These are phyloP conservation scores for Muscina levida DNA, from an alignment of 2,888 invertebrate species.

Conservation along the genomic window DNA sequence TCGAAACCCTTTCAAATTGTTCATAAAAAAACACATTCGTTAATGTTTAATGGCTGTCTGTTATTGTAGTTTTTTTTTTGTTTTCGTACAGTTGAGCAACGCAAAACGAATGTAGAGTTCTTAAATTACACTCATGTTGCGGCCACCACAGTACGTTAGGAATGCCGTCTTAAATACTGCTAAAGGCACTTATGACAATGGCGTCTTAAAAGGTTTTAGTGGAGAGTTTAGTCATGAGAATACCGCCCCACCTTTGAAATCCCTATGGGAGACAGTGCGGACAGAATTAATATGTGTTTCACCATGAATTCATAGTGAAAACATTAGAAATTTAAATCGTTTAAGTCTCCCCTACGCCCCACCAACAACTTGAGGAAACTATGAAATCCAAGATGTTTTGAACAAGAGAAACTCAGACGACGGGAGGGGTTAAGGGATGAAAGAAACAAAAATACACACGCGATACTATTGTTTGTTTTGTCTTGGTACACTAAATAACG, in stretches of 20 bases:
- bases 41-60: slow-evolving; percentile 12
- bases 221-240: slow-evolving; percentile 7
- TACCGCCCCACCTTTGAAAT: not conserved
- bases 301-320: slow-evolving; percentile 26
- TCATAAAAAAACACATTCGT: slow-evolving; percentile 9
- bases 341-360: not conserved
- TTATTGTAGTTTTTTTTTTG: not conserved
- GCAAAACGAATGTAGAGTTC: slow-evolving; percentile 22
- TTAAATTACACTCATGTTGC: slow-evolving; percentile 36
- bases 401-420: too few relatives aligned
- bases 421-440: too few relatives aligned
- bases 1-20: slow-evolving; percentile 26
- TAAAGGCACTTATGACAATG: slow-evolving; percentile 26
- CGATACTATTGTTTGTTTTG: not conserved
- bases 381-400: too few relatives aligned
- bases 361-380: not conserved
- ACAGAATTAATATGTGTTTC: slow-evolving; percentile 16
- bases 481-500: not conserved
- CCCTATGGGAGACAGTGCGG: not conserved
- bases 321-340: slow-evolving; percentile 23
- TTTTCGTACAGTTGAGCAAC: slow-evolving; percentile 9
- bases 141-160: not conserved
- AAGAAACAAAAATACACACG: not conserved
- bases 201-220: slow-evolving; percentile 21
- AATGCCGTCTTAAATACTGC: slow-evolving; percentile 18